phyloP scores from a whole-genome alignment of 2,888 invertebrate genomes.

The Rotaria magnacalcarata region DNA sequence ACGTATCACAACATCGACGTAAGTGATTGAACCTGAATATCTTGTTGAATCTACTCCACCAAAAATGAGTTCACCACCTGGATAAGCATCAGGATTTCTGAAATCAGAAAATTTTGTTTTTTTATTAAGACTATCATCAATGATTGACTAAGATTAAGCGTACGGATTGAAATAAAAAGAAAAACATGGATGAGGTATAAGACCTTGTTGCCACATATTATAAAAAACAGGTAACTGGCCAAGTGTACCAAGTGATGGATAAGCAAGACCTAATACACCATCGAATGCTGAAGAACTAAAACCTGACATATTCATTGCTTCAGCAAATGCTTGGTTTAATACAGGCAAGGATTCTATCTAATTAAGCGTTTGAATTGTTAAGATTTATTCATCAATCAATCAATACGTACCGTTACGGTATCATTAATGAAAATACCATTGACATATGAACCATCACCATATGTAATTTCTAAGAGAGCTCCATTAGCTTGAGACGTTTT shows the following conservation, averaged over 20 bases:
- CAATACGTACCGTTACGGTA: neutral
- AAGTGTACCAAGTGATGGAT: neutral
- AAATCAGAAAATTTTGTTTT: too few species aligned
- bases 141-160: neutral
- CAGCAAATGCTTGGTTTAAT: neutral
- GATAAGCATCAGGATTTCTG: neutral
- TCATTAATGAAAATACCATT: neutral
- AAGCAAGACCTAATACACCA: neutral
- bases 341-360: neutral
- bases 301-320: neutral
- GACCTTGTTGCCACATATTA: constrained; percentile 1
- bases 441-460: constrained; percentile 21
- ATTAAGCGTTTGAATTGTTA: neutral
- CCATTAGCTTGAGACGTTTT: neutral
- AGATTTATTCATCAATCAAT: neutral
- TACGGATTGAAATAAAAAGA: constrained; percentile 32
- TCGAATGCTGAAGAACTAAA: neutral
- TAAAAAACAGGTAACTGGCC: neutral
- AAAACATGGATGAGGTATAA: neutral
- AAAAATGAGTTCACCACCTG: neutral
- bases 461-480: neutral
- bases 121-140: neutral
- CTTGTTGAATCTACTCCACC: neutral
- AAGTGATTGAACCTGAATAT: neutral
- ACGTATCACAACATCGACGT: neutral